Conservation (phyloP, 1,140 invertebrate species). For the Drosophila nikananu region DNA sequence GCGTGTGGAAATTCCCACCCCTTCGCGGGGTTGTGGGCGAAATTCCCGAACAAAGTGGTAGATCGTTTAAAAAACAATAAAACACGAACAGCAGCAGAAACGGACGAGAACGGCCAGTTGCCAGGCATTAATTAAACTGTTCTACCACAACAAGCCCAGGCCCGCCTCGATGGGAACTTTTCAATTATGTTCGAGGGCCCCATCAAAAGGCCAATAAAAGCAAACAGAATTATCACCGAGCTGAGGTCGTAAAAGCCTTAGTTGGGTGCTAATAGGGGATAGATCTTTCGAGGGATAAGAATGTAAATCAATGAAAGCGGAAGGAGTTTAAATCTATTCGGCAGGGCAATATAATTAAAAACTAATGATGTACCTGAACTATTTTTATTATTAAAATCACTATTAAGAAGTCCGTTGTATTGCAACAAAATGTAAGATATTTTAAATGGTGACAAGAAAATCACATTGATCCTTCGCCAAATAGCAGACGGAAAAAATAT, state of each 20-base stretch:
- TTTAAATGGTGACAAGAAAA: background rate
- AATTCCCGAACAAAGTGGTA: conserved; percentile 74
- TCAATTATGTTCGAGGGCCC: conserved; percentile 52
- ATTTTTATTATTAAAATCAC: background rate
- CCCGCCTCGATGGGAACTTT: conserved; percentile 40
- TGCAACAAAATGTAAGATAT: background rate
- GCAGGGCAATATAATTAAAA: background rate
- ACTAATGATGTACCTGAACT: background rate
- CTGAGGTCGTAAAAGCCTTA: conserved; percentile 25
- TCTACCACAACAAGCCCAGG: conserved; percentile 58
- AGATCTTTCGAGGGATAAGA: conserved; percentile 19
- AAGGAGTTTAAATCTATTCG: background rate
- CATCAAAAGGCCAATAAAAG: conserved; percentile 72
- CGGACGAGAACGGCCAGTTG: conserved; percentile 38
- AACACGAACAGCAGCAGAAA: conserved; percentile 63
- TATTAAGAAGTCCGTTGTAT: background rate
- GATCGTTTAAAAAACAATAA: conserved; percentile 84
- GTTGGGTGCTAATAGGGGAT: conserved; percentile 32
- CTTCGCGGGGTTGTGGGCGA: conserved; percentile 20
- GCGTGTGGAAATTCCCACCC: conserved; percentile 50
- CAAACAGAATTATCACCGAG: conserved; percentile 48
- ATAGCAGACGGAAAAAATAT: background rate
- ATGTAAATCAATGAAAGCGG: conserved; percentile 12
- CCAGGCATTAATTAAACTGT: conserved; percentile 78
- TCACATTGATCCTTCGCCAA: background rate